A percentile compares a stretch with the other conserved stretches of the same genome.
Conservation (phyloP, 2,797 vertebrate genomes). For the Peromyscus eremicus region DNA sequence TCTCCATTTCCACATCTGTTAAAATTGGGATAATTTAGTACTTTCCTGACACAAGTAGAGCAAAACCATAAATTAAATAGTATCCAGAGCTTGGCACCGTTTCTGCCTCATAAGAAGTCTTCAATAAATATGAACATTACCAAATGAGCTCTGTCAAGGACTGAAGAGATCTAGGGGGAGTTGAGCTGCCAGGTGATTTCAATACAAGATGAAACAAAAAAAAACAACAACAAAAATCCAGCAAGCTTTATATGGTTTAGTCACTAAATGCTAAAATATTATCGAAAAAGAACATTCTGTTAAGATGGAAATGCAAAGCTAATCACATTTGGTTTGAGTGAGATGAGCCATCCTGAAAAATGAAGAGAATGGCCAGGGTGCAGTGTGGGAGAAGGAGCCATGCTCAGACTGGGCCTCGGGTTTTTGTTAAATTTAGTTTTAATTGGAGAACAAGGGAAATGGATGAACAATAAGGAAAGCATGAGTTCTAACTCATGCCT, state of each 20-base stretch:
- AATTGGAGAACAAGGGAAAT: neutral
- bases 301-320: neutral
- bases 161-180: neutral
- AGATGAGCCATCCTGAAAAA: neutral
- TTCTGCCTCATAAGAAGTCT: neutral
- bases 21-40: constrained; percentile 40
- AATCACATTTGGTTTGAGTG: neutral
- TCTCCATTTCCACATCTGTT: constrained; percentile 40
- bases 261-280: constrained; percentile 22
- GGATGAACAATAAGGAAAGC: neutral
- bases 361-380: neutral
- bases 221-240: neutral
- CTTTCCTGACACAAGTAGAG: neutral
- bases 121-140: neutral
- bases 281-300: neutral
- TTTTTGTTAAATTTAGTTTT: neutral
- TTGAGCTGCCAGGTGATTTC: neutral
- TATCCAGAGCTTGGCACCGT: neutral
- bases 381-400: neutral
- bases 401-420: neutral
- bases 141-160: constrained; percentile 8
- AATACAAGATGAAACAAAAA: neutral
- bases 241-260: neutral
- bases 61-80: constrained; percentile 20
- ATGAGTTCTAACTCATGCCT: neutral